These are phyloP conservation scores for Acanthornis magna DNA, from an alignment of 2,797 vertebrate species.

Conservation along the genomic window DNA sequence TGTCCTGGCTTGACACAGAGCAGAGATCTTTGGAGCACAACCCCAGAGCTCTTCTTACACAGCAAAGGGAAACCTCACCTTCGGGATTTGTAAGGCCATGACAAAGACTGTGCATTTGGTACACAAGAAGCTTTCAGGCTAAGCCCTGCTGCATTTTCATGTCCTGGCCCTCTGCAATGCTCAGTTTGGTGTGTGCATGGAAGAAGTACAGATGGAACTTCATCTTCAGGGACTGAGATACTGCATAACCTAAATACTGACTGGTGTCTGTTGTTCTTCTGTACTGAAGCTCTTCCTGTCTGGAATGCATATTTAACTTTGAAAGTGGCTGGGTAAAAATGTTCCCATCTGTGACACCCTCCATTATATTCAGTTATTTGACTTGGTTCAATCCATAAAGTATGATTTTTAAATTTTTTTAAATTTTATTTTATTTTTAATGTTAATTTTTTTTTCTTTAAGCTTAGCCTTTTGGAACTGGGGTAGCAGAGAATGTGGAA, in stretches of 20 bases:
- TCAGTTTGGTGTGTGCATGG: background rate
- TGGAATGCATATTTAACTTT: background rate
- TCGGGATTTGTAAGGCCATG: background rate
- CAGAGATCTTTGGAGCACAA: background rate
- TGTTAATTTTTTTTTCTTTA: background rate
- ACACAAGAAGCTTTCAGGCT: background rate
- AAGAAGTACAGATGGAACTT: background rate
- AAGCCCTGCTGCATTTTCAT: background rate
- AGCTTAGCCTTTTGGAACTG: background rate
- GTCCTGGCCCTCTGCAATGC: background rate
- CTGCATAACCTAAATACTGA: background rate
- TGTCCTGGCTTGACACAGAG: background rate
- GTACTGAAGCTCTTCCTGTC: background rate
- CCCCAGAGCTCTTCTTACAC: background rate
- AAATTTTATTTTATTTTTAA: too few relatives aligned
- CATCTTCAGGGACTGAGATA: background rate
- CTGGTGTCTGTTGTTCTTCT: background rate
- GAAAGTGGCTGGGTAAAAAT: background rate
- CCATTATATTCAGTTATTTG: background rate
- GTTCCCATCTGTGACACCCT: background rate
- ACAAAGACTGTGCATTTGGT: background rate
- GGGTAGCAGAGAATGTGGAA: background rate
- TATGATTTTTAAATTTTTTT: background rate
- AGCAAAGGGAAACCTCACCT: background rate
- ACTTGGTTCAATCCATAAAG: background rate